phyloP scores from a whole-genome alignment of 2,113 vertebrate species.

The Seriola aureovittata region DNA sequence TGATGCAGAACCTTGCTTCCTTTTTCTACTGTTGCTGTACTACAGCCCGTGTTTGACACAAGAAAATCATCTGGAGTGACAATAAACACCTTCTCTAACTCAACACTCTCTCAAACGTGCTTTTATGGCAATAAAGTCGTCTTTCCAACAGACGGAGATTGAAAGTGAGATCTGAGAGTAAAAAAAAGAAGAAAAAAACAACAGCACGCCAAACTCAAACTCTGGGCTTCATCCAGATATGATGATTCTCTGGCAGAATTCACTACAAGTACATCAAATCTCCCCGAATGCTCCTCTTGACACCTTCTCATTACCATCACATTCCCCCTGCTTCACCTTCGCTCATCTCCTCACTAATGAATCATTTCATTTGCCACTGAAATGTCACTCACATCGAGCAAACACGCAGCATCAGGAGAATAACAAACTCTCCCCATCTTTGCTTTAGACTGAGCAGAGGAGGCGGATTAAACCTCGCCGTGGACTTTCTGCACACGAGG shows the following conservation, averaged over 20 bases:
- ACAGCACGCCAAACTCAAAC: conserved; percentile 20
- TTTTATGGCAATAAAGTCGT: not conserved
- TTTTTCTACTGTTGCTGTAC: not conserved
- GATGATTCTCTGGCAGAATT: conserved; percentile 29
- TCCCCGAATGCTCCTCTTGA: conserved; percentile 22
- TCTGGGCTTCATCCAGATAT: conserved; percentile 6
- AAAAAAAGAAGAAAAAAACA: conserved; percentile 26
- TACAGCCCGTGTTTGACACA: not conserved
- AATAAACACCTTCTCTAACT: conserved; percentile 3
- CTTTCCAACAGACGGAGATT: conserved; percentile 13
- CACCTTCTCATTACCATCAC: conserved; percentile 40
- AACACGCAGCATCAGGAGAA: not conserved
- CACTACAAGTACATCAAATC: conserved; percentile 5
- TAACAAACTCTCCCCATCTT: conserved; percentile 30
- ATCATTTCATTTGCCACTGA: conserved; percentile 48
- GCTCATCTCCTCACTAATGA: conserved; percentile 55
- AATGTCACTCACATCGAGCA: conserved; percentile 43
- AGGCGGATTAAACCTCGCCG: not conserved
- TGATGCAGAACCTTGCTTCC: not conserved
- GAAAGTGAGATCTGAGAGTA: conserved; percentile 26
- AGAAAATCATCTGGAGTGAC: not conserved
- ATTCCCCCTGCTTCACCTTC: conserved; percentile 30
- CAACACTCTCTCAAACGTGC: not conserved
- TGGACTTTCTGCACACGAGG: conserved; percentile 8
- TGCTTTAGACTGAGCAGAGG: conserved; percentile 13